These are phyloP conservation scores for Asbolus verrucosus DNA, from an alignment of 1,140 invertebrate genomes.

Conservation along the genomic window DNA sequence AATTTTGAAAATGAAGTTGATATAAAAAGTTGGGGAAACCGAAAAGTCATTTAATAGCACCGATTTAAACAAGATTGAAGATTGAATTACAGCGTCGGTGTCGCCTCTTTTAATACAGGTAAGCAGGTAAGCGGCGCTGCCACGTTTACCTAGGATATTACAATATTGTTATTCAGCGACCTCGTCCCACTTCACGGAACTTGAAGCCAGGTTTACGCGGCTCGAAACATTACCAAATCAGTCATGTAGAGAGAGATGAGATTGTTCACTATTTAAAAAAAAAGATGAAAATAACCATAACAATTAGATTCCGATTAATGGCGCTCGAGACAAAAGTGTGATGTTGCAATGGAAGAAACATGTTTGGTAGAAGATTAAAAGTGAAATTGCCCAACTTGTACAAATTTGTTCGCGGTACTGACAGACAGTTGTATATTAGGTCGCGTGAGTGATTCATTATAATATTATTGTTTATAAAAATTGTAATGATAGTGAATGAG, in stretches of 20 bases:
- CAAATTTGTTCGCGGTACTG: slow-evolving; percentile 5
- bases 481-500: slow-evolving; percentile 33
- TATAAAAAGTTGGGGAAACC: too few relatives aligned
- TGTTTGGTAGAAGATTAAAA: neutral
- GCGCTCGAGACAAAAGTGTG: neutral
- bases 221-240: slow-evolving; percentile 47
- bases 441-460: slow-evolving; percentile 13
- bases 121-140: slow-evolving; percentile 49
- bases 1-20: too few relatives aligned
- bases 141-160: slow-evolving; percentile 48
- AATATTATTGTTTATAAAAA: slow-evolving; percentile 39
- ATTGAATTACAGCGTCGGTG: slow-evolving; percentile 20
- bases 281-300: neutral
- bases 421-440: neutral
- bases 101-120: slow-evolving; percentile 43
- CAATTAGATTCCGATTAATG: slow-evolving; percentile 15
- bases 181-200: slow-evolving; percentile 61
- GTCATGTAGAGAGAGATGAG: slow-evolving; percentile 33
- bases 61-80: neutral
- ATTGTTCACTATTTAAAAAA: slow-evolving; percentile 4
- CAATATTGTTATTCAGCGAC: slow-evolving; percentile 55
- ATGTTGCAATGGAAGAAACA: slow-evolving; percentile 2
- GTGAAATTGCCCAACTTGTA: neutral
- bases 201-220: slow-evolving; percentile 51
- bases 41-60: too few relatives aligned